These are phyloP conservation scores for Hirtodrosophila cameraria DNA, from an alignment of 2,888 invertebrate species.

Conservation along the genomic window DNA sequence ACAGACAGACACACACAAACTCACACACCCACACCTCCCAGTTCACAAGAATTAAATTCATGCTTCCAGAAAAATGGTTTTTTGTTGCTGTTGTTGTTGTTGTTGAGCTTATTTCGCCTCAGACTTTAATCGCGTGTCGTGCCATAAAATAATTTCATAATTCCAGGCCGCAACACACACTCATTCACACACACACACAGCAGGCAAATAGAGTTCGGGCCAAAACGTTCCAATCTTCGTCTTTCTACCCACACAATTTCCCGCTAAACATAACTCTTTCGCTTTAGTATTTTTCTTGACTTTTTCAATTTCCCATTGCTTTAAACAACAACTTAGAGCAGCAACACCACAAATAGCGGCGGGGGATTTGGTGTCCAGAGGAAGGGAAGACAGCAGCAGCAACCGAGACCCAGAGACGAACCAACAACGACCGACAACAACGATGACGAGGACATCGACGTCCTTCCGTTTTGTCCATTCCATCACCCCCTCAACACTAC, in stretches of 20 bases:
- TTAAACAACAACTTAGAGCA: slow-evolving; percentile 20
- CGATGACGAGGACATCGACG: slow-evolving; percentile 8
- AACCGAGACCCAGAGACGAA: slow-evolving; percentile 27
- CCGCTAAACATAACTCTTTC: slow-evolving; percentile 13
- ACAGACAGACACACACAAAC: too few species aligned
- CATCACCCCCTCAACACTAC: neutral
- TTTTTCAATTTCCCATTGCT: slow-evolving; percentile 37
- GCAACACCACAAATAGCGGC: neutral
- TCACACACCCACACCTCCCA: too few species aligned
- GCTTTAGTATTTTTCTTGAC: neutral
- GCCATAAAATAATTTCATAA: slow-evolving; percentile 65
- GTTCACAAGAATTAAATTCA: too few species aligned
- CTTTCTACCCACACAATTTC: neutral
- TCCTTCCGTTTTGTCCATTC: slow-evolving; percentile 50
- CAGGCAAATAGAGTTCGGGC: slow-evolving; percentile 28
- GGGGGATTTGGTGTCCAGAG: neutral
- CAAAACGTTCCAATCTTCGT: slow-evolving; percentile 26
- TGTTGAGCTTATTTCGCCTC: slow-evolving; percentile 35
- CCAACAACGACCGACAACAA: slow-evolving; percentile 16
- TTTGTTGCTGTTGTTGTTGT: slow-evolving; percentile 8
- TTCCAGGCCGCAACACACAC: slow-evolving; percentile 51
- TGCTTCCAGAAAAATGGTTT: neutral
- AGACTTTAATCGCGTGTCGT: slow-evolving; percentile 67
- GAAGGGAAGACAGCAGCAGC: slow-evolving; percentile 11
- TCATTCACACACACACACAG: slow-evolving; percentile 21